Base-by-base conservation (phyloP, 2,113 vertebrate genomes). In the Sphaerodactylus townsendi region DNA sequence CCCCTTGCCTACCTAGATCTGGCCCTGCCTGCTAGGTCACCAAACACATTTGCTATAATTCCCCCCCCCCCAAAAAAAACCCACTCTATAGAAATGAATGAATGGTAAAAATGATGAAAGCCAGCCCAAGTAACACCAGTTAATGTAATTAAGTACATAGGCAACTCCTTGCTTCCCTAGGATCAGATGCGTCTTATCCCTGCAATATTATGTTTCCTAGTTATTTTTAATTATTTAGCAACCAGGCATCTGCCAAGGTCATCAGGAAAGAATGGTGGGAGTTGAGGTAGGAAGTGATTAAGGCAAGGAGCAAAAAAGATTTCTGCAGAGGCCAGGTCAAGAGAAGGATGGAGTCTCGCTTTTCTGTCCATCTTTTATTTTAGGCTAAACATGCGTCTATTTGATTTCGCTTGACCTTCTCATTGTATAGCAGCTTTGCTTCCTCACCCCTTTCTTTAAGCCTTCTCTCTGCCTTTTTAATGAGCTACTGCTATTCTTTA, bases 311-410 rank as follows among this genome's bases (percentile, higher is more conserved):
- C 17, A 46, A 62, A 70, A 87, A n/a, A n/a, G 46, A 23, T 30
- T 89, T 92, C 83, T 48, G 17, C 73, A 86, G 50, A 37, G 85
- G 46, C 79, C 80, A 70, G 68, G 70, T 68, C 0, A 13, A 65
- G 87, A 73, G 89, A 91, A 90, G 86, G 86, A 86, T 86, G 79
- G 78, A 89, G 78, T 91, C 77, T 79, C 88, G 88, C 86, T 88
- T 90, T 92, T 93, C 88, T 92, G 84, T 89, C 83, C 79, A 68
- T 70, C 77, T 93, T 93, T 94, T 92, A 88, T 93, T 88, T 78
- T 64, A 88, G 87, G 82, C 87, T 84, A 89, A 91, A 79, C 84
- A 81, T 90, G 56, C 86, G 86, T 80, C 41, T n/a, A n/a, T 81
- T 86, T 83, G 78, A 77, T 92, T 78, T 86, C 77, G 90, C 72